Conservation (phyloP, 2,797 vertebrate species). For the Hydrophis major region DNA sequence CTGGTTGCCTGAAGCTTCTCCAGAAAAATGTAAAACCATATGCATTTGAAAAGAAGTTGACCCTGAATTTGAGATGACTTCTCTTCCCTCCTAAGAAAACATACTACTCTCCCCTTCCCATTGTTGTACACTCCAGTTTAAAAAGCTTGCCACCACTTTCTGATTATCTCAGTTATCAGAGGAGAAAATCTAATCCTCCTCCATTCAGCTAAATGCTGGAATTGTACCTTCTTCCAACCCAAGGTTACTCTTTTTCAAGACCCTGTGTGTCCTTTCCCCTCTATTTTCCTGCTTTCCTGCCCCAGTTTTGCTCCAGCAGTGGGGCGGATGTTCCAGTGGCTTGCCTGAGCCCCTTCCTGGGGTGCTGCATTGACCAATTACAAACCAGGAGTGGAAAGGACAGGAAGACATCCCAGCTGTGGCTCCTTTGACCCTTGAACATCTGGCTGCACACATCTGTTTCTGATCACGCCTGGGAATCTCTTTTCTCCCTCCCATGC, state of each 20-base stretch:
- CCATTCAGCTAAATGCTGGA: background rate
- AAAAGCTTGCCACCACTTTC: background rate
- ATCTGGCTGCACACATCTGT: conserved; percentile 26
- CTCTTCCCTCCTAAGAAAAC: background rate
- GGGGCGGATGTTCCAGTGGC: background rate
- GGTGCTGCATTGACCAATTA: background rate
- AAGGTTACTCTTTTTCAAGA: background rate
- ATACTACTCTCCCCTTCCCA: background rate
- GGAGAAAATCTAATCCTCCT: background rate
- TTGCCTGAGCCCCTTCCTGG: background rate
- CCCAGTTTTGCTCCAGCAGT: background rate
- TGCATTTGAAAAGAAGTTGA: background rate
- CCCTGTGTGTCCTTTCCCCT: background rate
- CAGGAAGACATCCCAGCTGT: conserved; percentile 12
- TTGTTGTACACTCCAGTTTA: background rate
- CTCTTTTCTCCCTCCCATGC: background rate
- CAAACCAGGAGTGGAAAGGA: background rate
- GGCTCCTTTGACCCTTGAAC: background rate
- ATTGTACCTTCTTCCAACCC: background rate
- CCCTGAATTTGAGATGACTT: background rate
- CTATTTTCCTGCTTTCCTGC: background rate
- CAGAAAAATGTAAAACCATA: background rate
- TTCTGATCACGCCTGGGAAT: background rate
- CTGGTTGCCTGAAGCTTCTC: background rate
- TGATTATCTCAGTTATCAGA: background rate